Percentiles rank a stretch among this genome's conserved stretches.
Conservation (phyloP, 2,888 invertebrate genomes). For the Minunthozetes semirufus region DNA sequence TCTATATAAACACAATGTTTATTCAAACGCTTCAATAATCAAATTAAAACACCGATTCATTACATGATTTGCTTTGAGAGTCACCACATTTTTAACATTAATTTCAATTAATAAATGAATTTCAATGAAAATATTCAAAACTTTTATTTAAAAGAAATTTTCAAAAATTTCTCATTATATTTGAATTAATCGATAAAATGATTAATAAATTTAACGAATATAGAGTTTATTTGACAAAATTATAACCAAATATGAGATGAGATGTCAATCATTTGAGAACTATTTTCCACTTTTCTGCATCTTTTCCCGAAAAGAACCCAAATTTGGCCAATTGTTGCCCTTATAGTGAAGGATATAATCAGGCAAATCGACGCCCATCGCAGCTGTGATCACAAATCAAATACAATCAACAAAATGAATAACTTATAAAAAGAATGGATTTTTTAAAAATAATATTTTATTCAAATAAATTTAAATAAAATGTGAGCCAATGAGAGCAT, state of each 20-base stretch:
- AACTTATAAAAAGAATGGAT: background rate
- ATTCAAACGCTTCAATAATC: background rate
- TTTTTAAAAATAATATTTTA: background rate
- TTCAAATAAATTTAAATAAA: background rate
- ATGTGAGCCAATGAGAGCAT: too few relatives aligned
- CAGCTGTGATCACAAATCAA: constrained; percentile 32
- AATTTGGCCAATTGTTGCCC: constrained; percentile 40
- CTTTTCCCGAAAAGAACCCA: constrained; percentile 40
- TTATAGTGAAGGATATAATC: constrained; percentile 43
- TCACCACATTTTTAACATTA: too few relatives aligned
- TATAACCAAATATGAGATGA: background rate
- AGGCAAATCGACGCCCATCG: constrained; percentile 43
- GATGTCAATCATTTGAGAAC: background rate
- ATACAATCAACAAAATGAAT: background rate
- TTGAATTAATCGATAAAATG: background rate
- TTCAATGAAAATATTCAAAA: too few relatives aligned
- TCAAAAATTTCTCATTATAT: background rate
- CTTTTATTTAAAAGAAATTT: background rate
- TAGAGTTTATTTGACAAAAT: background rate
- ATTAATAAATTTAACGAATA: background rate
- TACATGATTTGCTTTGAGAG: too few relatives aligned
- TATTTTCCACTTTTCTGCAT: constrained; percentile 45
- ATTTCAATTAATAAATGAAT: too few relatives aligned
- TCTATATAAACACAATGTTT: background rate
- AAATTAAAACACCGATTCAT: background rate